Conservation (phyloP, 2,113 vertebrate genomes). For the Rhinopomastus cyanomelas region DNA sequence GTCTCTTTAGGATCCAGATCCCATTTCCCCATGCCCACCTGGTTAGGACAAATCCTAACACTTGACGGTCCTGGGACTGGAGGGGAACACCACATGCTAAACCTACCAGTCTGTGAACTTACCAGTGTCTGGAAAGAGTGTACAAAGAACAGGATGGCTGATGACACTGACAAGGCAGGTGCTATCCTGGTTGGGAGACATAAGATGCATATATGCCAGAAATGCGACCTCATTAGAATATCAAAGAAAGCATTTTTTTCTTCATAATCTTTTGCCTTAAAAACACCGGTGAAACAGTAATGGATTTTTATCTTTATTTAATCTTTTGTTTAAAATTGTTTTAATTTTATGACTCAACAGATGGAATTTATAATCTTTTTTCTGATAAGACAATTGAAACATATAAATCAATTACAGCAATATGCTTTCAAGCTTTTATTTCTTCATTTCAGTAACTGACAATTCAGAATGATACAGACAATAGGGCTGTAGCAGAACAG, state of each 20-base stretch:
- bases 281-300: background rate
- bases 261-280: background rate
- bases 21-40: fast-evolving
- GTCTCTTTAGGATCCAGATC: background rate
- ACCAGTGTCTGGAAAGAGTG: background rate
- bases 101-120: background rate
- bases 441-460: constrained; percentile 71
- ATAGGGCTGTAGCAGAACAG: constrained; percentile 74
- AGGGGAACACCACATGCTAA: background rate
- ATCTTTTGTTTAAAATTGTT: constrained; percentile 62
- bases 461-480: constrained; percentile 74
- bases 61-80: background rate
- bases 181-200: background rate
- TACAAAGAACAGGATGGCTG: background rate
- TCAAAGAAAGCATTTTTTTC: fast-evolving
- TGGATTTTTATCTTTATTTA: background rate
- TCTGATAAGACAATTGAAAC: constrained; percentile 73
- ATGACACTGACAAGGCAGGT: background rate
- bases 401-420: constrained; percentile 76
- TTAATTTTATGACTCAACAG: constrained; percentile 65
- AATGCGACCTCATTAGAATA: background rate
- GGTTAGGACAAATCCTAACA: background rate
- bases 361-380: constrained; percentile 72
- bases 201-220: background rate
- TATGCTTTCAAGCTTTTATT: constrained; percentile 69